These are phyloP conservation scores for Gallinago paraguaiae DNA, from an alignment of 2,113 vertebrate species.

Conservation along the genomic window DNA sequence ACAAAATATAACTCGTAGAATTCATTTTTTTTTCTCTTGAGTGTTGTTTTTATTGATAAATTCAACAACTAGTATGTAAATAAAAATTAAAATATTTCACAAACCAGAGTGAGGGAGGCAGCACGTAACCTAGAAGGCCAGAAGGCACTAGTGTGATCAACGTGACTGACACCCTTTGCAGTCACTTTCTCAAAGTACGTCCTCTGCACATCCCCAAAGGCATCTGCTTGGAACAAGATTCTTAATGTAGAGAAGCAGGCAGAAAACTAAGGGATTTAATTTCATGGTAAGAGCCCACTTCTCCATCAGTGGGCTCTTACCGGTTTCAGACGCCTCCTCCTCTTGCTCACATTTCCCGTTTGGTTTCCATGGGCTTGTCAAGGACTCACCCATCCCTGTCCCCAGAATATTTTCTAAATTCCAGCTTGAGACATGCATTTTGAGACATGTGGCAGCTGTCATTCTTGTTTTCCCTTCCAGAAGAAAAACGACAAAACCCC, in stretches of 20 bases:
- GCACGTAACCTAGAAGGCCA: neutral
- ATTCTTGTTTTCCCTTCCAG: neutral
- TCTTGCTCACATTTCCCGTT: neutral
- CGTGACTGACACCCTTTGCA: neutral
- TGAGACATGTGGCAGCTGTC: neutral
- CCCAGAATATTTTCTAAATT: neutral
- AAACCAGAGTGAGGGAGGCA: rapidly evolving
- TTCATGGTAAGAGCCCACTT: neutral
- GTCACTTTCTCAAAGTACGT: neutral
- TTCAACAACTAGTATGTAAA: neutral
- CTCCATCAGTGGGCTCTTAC: neutral
- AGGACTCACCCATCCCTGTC: neutral
- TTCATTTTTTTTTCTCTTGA: neutral
- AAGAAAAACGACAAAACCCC: neutral
- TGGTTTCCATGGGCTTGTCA: neutral
- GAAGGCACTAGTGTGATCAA: neutral
- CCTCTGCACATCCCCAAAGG: neutral
- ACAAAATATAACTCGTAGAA: neutral
- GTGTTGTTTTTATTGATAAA: neutral
- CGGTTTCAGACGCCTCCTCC: neutral
- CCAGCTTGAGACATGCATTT: neutral
- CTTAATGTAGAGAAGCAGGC: neutral
- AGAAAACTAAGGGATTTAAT: neutral
- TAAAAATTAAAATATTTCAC: neutral
- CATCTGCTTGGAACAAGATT: neutral